These are phyloP conservation scores for Micropoecilia bifurca DNA, from an alignment of 2,797 vertebrate genomes.

Conservation along the genomic window DNA sequence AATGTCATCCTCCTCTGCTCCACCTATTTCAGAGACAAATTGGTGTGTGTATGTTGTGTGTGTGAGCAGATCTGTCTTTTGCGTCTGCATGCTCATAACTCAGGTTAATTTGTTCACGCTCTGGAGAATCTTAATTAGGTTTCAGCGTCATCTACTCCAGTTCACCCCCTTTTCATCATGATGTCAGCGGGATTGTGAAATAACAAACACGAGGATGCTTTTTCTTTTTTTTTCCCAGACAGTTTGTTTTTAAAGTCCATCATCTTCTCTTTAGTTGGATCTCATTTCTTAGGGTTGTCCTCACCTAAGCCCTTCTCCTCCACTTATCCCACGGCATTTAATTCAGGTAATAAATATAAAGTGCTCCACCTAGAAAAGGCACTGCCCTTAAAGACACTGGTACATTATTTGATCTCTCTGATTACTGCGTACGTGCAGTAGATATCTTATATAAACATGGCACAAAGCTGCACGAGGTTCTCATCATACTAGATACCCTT, in stretches of 20 bases:
- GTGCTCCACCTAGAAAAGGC: not conserved
- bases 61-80: slow-evolving; percentile 43
- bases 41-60: slow-evolving; percentile 18
- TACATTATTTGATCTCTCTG: not conserved
- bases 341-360: not conserved
- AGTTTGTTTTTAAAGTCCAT: slow-evolving; percentile 33
- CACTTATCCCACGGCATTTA: not conserved
- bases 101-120: slow-evolving; percentile 80
- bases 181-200: slow-evolving; percentile 66
- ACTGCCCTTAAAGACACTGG: not conserved
- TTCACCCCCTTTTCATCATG: slow-evolving; percentile 55
- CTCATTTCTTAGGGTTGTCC: not conserved
- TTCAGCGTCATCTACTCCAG: slow-evolving; percentile 74
- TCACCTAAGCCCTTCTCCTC: not conserved
- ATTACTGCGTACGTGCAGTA: not conserved
- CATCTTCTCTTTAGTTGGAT: slow-evolving; percentile 4
- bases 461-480: not conserved
- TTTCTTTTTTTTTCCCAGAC: slow-evolving; percentile 24
- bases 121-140: slow-evolving; percentile 79
- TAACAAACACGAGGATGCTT: slow-evolving; percentile 53
- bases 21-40: slow-evolving; percentile 54
- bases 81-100: slow-evolving; percentile 74
- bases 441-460: not conserved
- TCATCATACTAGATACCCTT: not conserved
- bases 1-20: slow-evolving; percentile 71